A percentile compares a stretch with the other conserved stretches of the same genome.
These are phyloP conservation scores for Heteronetta atricapilla DNA, from an alignment of 2,113 vertebrate genomes.

Conservation along the genomic window DNA sequence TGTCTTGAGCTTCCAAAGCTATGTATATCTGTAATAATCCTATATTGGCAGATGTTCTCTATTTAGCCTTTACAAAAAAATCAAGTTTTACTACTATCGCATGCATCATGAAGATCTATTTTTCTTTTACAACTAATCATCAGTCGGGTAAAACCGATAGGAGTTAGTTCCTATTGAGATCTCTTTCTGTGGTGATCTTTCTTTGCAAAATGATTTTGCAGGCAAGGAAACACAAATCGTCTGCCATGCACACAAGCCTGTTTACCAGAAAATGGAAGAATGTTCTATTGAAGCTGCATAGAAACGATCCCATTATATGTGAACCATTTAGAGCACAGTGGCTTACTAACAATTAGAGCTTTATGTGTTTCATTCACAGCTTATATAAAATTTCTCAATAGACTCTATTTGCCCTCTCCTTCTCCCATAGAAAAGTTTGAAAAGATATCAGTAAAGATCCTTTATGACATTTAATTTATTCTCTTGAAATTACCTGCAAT, in stretches of 20 bases:
- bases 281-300: constrained; percentile 30
- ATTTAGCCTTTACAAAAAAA: not conserved
- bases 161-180: not conserved
- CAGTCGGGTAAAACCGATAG: not conserved
- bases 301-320: constrained; percentile 55
- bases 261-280: constrained; percentile 38
- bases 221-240: not conserved
- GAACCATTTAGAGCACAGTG: constrained; percentile 46
- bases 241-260: not conserved
- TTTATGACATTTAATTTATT: constrained; percentile 59
- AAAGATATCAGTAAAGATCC: constrained; percentile 52
- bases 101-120: not conserved
- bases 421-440: constrained; percentile 43
- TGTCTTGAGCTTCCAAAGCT: not conserved
- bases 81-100: not conserved
- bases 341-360: constrained; percentile 64
- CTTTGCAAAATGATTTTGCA: not conserved
- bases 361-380: constrained; percentile 61
- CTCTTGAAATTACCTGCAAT: constrained; percentile 58
- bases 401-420: constrained; percentile 48
- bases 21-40: not conserved
- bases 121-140: not conserved
- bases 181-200: not conserved
- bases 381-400: constrained; percentile 64
- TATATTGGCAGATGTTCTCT: not conserved